phyloP scores from a whole-genome alignment of 2,113 vertebrate genomes.

The Acanthisitta chloris region DNA sequence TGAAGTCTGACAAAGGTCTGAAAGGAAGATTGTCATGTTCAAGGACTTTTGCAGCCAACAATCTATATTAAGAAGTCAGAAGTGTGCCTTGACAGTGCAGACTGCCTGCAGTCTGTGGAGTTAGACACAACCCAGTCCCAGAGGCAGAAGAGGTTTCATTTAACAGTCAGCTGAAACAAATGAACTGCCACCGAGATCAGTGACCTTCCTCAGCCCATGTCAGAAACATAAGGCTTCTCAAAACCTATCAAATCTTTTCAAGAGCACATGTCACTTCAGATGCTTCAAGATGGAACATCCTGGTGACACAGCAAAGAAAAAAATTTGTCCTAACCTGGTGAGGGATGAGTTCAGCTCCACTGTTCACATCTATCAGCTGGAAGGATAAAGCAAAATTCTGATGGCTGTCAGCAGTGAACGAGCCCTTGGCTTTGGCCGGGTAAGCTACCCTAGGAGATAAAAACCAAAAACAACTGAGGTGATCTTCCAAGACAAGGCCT shows the following conservation, averaged over 20 bases:
- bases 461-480: background rate
- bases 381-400: constrained; percentile 97
- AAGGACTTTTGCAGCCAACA: background rate
- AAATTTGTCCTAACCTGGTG: constrained; percentile 85
- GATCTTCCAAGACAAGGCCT: background rate
- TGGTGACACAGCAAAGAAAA: background rate
- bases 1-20: constrained; percentile 96
- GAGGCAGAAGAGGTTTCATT: background rate
- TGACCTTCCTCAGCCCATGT: background rate
- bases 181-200: background rate
- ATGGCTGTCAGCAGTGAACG: constrained; percentile 93
- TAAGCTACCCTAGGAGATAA: constrained; percentile 83
- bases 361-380: constrained; percentile 91
- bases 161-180: background rate
- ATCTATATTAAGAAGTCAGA: background rate
- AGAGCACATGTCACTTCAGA: background rate
- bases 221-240: background rate
- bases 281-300: background rate
- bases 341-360: constrained; percentile 90
- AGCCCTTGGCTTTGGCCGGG: constrained; percentile 88
- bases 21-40: background rate
- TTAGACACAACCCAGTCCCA: background rate
- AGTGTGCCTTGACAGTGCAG: background rate
- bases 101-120: background rate
- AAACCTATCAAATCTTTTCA: background rate